phyloP scores from a whole-genome alignment of 2,797 vertebrate species.

The Amblyopsis hoosieri region DNA sequence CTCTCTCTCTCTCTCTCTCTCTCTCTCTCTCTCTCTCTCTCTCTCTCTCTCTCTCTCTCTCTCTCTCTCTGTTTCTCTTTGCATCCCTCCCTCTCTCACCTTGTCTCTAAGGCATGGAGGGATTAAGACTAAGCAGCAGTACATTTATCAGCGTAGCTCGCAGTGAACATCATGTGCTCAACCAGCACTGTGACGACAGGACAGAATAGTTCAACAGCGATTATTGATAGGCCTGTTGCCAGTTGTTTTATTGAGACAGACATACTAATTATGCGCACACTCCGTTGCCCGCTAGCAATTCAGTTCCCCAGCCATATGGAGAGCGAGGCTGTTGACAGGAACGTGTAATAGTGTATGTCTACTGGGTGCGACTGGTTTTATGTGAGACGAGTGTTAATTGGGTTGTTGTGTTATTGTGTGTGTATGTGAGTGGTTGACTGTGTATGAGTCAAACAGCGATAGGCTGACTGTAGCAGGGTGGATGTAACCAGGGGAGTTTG shows the following conservation, averaged over 20 bases:
- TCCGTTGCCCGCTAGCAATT: constrained; percentile 20
- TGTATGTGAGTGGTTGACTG: constrained; percentile 33
- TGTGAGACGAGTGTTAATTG: constrained; percentile 46
- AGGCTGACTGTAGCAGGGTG: constrained; percentile 19
- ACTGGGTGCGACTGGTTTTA: constrained; percentile 3
- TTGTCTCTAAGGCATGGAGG: too few relatives aligned
- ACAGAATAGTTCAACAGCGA: constrained; percentile 2
- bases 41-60: too few relatives aligned
- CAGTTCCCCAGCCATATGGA: constrained; percentile 5
- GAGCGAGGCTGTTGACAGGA: constrained; percentile 22
- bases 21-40: too few relatives aligned
- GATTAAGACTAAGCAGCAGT: too few relatives aligned
- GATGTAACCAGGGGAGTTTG: constrained; percentile 35
- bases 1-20: too few relatives aligned
- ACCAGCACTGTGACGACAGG: constrained; percentile 2
- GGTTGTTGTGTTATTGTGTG: constrained; percentile 25
- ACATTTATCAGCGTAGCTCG: too few relatives aligned
- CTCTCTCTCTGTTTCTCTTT: too few relatives aligned
- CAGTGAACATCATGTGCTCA: not conserved
- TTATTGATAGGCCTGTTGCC: constrained; percentile 23
- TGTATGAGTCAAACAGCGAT: constrained; percentile 22
- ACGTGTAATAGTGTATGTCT: not conserved
- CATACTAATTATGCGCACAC: not conserved
- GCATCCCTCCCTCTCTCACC: too few relatives aligned
- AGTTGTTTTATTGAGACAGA: constrained; percentile 26